Conservation (phyloP, 2,888 invertebrate species). For the Trichogramma evanescens region DNA sequence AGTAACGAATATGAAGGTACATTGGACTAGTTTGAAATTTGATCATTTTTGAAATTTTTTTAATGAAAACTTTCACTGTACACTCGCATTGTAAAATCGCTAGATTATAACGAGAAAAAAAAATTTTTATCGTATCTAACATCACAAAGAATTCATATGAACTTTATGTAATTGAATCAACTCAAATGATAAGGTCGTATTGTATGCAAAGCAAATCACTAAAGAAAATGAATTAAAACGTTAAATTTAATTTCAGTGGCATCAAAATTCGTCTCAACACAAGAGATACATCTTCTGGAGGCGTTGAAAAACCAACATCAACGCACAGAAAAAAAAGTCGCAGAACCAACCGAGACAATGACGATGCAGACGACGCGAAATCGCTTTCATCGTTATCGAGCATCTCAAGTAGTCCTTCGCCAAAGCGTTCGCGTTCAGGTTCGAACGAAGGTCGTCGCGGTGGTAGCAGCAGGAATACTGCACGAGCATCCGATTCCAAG, state of each 20-base stretch:
- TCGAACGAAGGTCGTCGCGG: constrained; percentile 25
- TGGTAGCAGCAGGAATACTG: constrained; percentile 23
- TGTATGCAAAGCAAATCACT: neutral
- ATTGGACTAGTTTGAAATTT: too few relatives aligned
- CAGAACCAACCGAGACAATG: neutral
- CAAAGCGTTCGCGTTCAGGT: constrained; percentile 40
- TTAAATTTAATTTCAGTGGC: constrained; percentile 29
- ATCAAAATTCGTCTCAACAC: constrained; percentile 36
- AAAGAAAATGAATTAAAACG: neutral
- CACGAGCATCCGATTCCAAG: constrained; percentile 42
- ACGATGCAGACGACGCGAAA: constrained; percentile 40
- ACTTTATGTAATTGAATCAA: too few relatives aligned
- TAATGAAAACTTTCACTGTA: too few relatives aligned
- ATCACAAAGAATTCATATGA: too few relatives aligned
- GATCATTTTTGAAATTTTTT: too few relatives aligned
- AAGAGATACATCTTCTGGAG: neutral
- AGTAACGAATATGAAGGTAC: neutral
- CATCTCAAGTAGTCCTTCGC: constrained; percentile 48
- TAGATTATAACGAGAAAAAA: neutral
- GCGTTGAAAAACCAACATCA: too few relatives aligned
- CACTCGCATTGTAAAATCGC: too few relatives aligned
- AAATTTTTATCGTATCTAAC: neutral
- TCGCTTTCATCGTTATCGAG: constrained; percentile 53
- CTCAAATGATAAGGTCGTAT: too few relatives aligned
- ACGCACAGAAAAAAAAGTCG: neutral